A percentile compares a stretch with the other conserved stretches of the same genome.
Conservation (phyloP, 2,888 invertebrate genomes). For the Noctua fimbriata region DNA sequence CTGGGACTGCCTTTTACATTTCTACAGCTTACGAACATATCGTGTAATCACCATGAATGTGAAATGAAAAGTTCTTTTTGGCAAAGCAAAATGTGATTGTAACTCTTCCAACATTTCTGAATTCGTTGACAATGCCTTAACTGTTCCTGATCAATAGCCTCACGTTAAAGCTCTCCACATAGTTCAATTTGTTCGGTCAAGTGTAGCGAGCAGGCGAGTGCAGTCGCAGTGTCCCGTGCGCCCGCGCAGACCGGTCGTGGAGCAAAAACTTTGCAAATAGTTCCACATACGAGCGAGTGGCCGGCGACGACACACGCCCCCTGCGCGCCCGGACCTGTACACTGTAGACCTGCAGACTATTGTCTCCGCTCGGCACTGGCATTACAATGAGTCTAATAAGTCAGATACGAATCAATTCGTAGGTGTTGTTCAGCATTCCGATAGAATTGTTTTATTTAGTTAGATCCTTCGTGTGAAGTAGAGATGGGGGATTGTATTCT, state of each 20-base stretch:
- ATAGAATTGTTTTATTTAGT: not conserved
- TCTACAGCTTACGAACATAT: not conserved
- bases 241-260: slow-evolving; percentile 61
- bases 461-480: not conserved
- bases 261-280: slow-evolving; percentile 60
- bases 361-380: slow-evolving; percentile 11
- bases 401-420: slow-evolving; percentile 10
- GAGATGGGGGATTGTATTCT: not conserved
- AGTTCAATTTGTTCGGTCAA: slow-evolving; percentile 45
- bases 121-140: not conserved
- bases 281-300: slow-evolving; percentile 26
- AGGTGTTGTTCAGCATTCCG: slow-evolving; percentile 14
- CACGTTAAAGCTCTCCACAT: slow-evolving; percentile 22
- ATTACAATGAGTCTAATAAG: slow-evolving; percentile 1
- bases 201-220: slow-evolving; percentile 18
- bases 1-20: not conserved
- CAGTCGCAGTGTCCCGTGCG: slow-evolving; percentile 28
- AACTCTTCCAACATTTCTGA: not conserved
- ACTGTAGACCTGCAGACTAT: not conserved
- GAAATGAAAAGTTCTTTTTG: not conserved
- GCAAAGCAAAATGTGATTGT: not conserved
- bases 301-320: slow-evolving; percentile 17
- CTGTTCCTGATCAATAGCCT: not conserved
- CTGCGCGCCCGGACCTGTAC: not conserved
- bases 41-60: not conserved